Percentiles rank a stretch among this genome's conserved stretches.
Evolutionary conservation across 2,113 vertebrate species (phyloP).

Genomic region (Daphoenositta chrysoptera): DNA sequence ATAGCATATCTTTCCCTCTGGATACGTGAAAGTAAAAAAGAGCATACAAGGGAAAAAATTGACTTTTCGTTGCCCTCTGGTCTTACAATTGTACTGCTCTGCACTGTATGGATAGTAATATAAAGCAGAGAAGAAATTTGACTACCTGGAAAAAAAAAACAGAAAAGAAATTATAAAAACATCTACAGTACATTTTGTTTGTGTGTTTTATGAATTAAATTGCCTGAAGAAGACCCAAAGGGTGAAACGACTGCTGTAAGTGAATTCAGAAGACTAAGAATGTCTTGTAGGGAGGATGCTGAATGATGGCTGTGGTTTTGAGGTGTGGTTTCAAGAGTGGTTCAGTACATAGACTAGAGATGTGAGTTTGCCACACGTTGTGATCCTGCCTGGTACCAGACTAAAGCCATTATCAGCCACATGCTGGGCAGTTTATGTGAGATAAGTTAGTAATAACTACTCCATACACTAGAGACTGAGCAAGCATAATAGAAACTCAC

Average conservation of each 20-base stretch:
- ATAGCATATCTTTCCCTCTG: background rate
- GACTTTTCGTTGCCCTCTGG: background rate
- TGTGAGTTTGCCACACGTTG: accelerated
- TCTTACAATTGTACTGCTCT: background rate
- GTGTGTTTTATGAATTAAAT: background rate
- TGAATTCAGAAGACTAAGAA: background rate
- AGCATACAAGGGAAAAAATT: background rate
- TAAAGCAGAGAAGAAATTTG: background rate
- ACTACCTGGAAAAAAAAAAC: background rate
- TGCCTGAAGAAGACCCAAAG: background rate
- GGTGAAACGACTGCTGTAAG: background rate
- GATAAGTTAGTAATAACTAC: background rate
- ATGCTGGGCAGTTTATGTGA: background rate
- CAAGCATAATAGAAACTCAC: background rate
- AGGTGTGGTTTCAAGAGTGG: background rate
- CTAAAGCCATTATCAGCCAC: background rate
- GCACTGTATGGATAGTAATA: background rate
- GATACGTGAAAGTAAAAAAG: background rate
- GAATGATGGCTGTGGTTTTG: background rate
- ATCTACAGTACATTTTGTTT: background rate
- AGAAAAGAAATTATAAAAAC: background rate
- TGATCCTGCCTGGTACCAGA: background rate
- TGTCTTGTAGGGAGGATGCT: background rate
- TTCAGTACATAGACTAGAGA: background rate
- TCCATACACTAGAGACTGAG: background rate